Base-by-base conservation (phyloP, 1,140 invertebrate species). In the Drosophila littoralis region DNA sequence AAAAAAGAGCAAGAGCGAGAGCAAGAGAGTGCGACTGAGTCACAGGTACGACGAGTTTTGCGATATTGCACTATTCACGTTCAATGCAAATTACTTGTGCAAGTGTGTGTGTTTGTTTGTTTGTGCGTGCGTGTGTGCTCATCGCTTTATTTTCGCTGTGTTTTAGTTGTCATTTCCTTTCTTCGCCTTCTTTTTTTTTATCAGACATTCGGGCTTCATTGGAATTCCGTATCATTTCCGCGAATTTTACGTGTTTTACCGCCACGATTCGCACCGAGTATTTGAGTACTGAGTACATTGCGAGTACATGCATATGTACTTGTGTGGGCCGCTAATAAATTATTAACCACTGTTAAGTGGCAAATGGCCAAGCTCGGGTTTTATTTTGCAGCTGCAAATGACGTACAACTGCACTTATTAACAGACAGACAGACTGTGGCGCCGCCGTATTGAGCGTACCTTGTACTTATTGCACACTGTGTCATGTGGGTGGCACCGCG, bases 161-260 rank as follows among this genome's bases (percentile, higher is more conserved):
- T 55, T 61, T 58, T 33, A 60, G 35, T 74, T 54, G 43, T 64
- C 43, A 43, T 73, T 59, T 66, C 54, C 75, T 64, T 66, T 35
- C 75, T 64, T 73, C 46, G 50, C 63, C 57, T 57, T 64, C 33
- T 38, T 54, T 77, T 54, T 77, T 17, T 74, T 67, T 81, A 69
- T 80, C 60, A 67, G 54, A 51, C 69, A 1, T 66, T 83, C 75
- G 35, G 36, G 12, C 33, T 78, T 84, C 63, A 50, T 65, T 76
- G 80, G 75, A 89, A 89, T 89, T 83, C 72, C 67, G 42, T 74
- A 71, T 84, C 55, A 83, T 90, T 90, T 90, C 86, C 86, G 81
- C 68, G 75, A 90, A 90, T 74, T 80, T 79, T 69, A 72, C 67
- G 68, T 70, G 54, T 60, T 43, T 70, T 66, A 8, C 45, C 40